Base-by-base conservation (phyloP, 2,888 invertebrate species). In the Punctoribates punctum region DNA sequence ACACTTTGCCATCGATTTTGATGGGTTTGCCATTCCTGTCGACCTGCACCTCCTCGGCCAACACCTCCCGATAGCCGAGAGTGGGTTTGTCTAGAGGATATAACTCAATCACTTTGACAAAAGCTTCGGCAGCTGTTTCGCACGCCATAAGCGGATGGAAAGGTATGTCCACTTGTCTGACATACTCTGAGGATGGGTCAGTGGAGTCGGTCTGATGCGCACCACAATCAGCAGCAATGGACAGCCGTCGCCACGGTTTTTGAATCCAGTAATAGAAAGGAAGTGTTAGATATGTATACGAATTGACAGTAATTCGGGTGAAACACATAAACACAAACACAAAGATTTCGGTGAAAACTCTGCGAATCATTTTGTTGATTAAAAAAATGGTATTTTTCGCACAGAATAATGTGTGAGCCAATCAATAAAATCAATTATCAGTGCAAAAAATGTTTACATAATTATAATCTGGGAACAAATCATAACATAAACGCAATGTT, bases 1-100 rank as follows among this genome's bases (percentile, higher is more conserved):
- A n/a, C 4, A 75, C 34, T 48, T 76, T 76, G 9, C 74, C 76
- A 42, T 75, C 75, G 5, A 75, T 54, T 46, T 51, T 70, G 13
- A 75, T 67, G 0, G 75, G 75, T 1, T 67, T 42, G 4, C 75
- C 75, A 4, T 46, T 15, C 1, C 29, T 9, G 48, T 75, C 75
- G 17, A 90, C 85, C 84, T 99, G 98, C 83, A 97, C 95, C 83
- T 95, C 94, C 84, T 96, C 97, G 77, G 91, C 90, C 62, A 96
- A 87, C 81, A 96, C 91, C 81, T 94, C 89, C 75, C 97, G 87
- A 0, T 95, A 95, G 72, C 97, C 97, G 79, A 96, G n/a, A 9
- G 42, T 29, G 17, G 38, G 38, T 1, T 34, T 34, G 29, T 75
- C 75, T 13, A 27, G 9, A 0, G 75, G 67, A 51, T 75, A 75